Percentiles rank a stretch among this genome's conserved stretches.
phyloP scores from a whole-genome alignment of 2,888 invertebrate species.

The Microctonus brassicae region DNA sequence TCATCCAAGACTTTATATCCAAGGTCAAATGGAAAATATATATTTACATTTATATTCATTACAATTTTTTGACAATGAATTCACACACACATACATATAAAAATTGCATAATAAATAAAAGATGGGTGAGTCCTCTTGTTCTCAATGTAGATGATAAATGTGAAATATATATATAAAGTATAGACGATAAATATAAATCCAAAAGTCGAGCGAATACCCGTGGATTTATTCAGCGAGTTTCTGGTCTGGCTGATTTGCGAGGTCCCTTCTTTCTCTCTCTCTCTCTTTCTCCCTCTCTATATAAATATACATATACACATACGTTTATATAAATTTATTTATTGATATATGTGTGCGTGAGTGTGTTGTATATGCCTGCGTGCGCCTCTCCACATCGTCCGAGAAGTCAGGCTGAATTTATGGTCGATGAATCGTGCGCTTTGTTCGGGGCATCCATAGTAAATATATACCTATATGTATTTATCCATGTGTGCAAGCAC shows the following conservation, averaged over 20 bases:
- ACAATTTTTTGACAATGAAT: too few relatives aligned
- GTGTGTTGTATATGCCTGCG: neutral
- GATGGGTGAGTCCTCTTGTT: conserved; percentile 4
- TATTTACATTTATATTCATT: too few relatives aligned
- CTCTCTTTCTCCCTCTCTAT: neutral
- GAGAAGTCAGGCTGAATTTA: conserved; percentile 46
- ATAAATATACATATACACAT: neutral
- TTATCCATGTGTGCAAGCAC: neutral
- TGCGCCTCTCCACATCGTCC: conserved; percentile 27
- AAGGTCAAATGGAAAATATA: too few relatives aligned
- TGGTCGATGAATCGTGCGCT: conserved; percentile 52
- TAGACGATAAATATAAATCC: conserved; percentile 45
- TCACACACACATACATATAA: neutral
- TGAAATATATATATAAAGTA: conserved; percentile 17
- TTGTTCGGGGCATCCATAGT: conserved; percentile 37
- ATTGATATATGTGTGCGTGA: too few relatives aligned
- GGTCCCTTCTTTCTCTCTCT: conserved; percentile 16
- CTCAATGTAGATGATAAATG: conserved; percentile 17
- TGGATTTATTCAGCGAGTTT: conserved; percentile 29
- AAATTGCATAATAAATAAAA: neutral
- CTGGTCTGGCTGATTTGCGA: conserved; percentile 44
- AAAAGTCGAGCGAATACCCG: conserved; percentile 24
- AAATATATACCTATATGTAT: neutral
- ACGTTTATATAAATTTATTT: neutral
- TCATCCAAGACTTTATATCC: too few relatives aligned